Conservation (phyloP, 1,140 invertebrate species). For the Drosophila santomea region DNA sequence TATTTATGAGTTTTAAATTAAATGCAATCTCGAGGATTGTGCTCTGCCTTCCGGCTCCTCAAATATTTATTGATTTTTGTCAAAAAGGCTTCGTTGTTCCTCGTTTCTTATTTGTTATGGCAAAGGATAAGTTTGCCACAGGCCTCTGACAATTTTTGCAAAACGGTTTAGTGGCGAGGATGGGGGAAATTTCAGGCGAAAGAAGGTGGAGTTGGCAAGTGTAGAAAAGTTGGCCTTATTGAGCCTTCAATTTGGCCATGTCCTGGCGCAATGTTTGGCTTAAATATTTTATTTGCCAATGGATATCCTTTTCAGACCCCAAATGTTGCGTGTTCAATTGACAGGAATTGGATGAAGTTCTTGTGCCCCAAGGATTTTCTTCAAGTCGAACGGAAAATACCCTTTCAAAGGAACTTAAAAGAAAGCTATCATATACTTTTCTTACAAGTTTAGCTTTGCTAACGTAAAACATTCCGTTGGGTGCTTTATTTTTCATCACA, state of each 20-base stretch:
- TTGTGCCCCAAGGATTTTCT: neutral
- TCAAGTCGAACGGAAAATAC: conserved; percentile 17
- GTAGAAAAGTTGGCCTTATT: conserved; percentile 59
- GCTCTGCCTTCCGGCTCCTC: conserved; percentile 47
- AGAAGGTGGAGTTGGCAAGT: conserved; percentile 4
- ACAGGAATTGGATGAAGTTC: conserved; percentile 38
- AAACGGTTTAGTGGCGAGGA: conserved; percentile 69
- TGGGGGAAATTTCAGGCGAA: neutral
- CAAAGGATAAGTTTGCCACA: conserved; percentile 63
- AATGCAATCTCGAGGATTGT: conserved; percentile 67
- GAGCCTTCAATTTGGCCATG: conserved; percentile 62
- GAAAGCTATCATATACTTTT: neutral
- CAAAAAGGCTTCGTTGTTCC: conserved; percentile 12
- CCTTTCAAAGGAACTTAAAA: neutral
- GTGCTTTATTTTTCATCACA: too few relatives aligned
- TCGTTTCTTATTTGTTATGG: conserved; percentile 43
- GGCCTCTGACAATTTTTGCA: conserved; percentile 66
- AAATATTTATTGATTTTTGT: conserved; percentile 79
- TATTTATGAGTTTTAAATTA: conserved; percentile 82
- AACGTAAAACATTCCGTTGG: too few relatives aligned
- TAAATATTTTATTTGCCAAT: conserved; percentile 73
- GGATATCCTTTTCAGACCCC: conserved; percentile 28
- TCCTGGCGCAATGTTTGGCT: conserved; percentile 58
- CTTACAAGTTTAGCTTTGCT: too few relatives aligned
- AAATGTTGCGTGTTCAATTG: conserved; percentile 50